A percentile compares a stretch with the other conserved stretches of the same genome.
Conservation (phyloP, 2,888 invertebrate species). For the Choreutis nemorana region DNA sequence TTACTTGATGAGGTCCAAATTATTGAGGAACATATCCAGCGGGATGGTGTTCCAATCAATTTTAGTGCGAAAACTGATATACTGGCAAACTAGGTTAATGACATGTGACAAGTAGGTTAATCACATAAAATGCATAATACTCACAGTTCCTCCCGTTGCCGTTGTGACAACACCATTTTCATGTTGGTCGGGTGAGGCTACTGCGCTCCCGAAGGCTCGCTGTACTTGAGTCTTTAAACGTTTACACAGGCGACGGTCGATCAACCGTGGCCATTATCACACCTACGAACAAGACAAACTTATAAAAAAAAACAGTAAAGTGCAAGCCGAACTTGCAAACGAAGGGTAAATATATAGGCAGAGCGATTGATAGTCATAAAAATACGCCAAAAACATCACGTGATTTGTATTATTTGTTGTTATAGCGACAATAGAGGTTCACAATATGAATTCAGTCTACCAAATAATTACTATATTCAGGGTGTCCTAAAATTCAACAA, state of each 20-base stretch:
- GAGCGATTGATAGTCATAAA: slow-evolving; percentile 1
- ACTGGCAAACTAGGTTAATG: too few species aligned
- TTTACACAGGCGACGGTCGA: slow-evolving; percentile 55
- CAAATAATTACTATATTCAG: too few species aligned
- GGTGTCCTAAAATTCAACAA: too few species aligned
- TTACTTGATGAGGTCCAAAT: too few species aligned
- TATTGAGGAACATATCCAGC: too few species aligned
- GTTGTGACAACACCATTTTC: slow-evolving; percentile 99
- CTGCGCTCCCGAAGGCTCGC: slow-evolving; percentile 45
- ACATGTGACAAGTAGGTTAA: slow-evolving; percentile 7
- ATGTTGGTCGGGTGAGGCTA: slow-evolving; percentile 71
- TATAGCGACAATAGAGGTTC: slow-evolving; percentile 4
- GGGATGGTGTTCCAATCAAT: too few species aligned
- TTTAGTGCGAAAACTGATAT: too few species aligned
- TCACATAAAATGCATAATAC: slow-evolving; percentile 43
- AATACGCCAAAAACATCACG: slow-evolving; percentile 1
- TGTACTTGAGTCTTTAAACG: slow-evolving; percentile 48
- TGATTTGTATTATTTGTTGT: slow-evolving; percentile 4
- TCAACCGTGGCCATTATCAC: slow-evolving; percentile 60
- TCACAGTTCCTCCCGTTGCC: slow-evolving; percentile 99
- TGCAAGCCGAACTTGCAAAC: too few species aligned
- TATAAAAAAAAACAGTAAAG: too few species aligned
- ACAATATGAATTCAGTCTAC: too few species aligned
- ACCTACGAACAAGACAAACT: slow-evolving; percentile 44
- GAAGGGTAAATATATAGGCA: too few species aligned